Percentiles rank a stretch among this genome's conserved stretches.
phyloP scores from a whole-genome alignment of 1,140 invertebrate species.

The Solenopsis invicta region DNA sequence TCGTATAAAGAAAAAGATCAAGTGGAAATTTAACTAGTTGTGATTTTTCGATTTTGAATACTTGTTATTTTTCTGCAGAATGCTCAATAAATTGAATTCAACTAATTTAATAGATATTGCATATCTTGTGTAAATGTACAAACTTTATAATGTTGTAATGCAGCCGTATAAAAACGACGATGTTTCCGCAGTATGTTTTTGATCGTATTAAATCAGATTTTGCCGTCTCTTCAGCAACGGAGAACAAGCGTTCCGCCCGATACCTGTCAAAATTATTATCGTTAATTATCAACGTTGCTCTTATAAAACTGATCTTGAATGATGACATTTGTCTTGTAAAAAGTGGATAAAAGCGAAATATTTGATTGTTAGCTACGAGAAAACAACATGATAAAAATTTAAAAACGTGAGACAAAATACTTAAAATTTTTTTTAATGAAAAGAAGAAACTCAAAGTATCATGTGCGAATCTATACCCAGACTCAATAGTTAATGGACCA shows the following conservation, averaged over 20 bases:
- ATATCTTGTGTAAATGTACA: conserved; percentile 17
- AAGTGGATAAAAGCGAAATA: not conserved
- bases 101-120: not conserved
- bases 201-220: not conserved
- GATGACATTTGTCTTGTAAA: not conserved
- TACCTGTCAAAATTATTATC: not conserved
- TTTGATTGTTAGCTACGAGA: not conserved
- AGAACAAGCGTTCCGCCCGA: conserved; percentile 21
- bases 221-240: not conserved
- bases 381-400: not conserved
- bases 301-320: not conserved
- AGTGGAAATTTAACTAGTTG: not conserved
- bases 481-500: not conserved
- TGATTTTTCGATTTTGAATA: not conserved
- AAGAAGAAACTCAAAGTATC: not conserved
- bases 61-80: not conserved
- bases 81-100: not conserved
- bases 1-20: not conserved
- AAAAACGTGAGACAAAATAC: not conserved
- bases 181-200: not conserved
- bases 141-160: conserved; percentile 52
- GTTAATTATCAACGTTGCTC: not conserved
- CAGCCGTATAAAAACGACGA: not conserved
- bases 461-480: not conserved
- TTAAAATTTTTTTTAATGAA: not conserved